phyloP scores from a whole-genome alignment of 2,113 vertebrate species.

The Macrotus californicus region DNA sequence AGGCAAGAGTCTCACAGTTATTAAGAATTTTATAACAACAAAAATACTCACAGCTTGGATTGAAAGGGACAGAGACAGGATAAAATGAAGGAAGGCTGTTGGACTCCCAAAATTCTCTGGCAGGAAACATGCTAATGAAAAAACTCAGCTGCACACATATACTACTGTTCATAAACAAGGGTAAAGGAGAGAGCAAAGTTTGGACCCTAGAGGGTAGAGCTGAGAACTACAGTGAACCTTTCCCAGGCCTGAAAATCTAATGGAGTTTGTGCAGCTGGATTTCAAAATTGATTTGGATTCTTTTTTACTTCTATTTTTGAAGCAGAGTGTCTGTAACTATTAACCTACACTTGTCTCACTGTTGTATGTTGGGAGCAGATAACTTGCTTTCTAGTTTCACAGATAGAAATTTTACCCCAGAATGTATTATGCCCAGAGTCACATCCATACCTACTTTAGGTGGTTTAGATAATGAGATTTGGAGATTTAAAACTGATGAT shows the following conservation, averaged over 20 bases:
- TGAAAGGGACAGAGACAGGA: not conserved
- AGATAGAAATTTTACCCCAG: not conserved
- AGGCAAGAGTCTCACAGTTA: not conserved
- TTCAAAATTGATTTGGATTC: not conserved
- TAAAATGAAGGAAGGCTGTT: not conserved
- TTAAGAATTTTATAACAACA: not conserved
- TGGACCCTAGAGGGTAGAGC: not conserved
- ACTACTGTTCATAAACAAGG: not conserved
- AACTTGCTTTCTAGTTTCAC: not conserved
- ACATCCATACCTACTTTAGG: not conserved
- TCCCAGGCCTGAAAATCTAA: not conserved
- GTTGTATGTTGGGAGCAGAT: not conserved
- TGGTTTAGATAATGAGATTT: not conserved
- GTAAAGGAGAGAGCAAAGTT: not conserved
- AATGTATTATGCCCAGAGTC: not conserved
- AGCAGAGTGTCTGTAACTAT: not conserved
- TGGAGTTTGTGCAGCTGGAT: not conserved
- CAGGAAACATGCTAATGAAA: not conserved
- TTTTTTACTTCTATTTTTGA: not conserved
- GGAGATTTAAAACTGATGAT: not conserved
- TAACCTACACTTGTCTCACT: not conserved
- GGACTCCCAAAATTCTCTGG: not conserved
- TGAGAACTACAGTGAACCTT: not conserved
- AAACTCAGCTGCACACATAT: not conserved
- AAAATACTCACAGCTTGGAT: not conserved